These are phyloP conservation scores for Epirrita christyi DNA, from an alignment of 2,888 invertebrate species.

Conservation along the genomic window DNA sequence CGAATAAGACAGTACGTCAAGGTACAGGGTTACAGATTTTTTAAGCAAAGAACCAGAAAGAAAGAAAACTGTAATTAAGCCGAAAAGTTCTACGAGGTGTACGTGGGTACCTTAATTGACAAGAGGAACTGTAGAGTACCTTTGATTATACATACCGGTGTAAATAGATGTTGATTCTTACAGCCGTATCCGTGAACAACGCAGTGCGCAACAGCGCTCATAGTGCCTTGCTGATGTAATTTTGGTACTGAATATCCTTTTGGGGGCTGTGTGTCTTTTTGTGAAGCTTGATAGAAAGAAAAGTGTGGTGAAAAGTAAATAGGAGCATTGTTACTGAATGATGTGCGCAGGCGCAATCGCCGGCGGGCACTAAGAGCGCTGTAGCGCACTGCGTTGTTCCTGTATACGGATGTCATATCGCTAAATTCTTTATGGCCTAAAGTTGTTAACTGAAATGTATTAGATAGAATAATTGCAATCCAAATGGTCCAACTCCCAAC, in stretches of 20 bases:
- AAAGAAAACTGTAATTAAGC: no score
- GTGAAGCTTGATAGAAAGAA: neutral
- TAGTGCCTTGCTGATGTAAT: no score
- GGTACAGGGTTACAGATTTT: no score
- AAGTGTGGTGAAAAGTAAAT: neutral
- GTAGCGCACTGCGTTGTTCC: neutral
- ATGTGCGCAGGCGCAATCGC: no score
- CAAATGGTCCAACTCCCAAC: conserved; percentile 48
- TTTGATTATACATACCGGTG: conserved; percentile 42
- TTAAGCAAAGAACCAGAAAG: no score
- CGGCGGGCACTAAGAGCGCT: neutral
- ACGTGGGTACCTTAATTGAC: no score
- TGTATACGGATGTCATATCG: neutral
- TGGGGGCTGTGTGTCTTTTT: no score
- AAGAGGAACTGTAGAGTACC: conserved; percentile 54
- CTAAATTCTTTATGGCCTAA: conserved; percentile 51
- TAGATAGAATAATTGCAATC: conserved; percentile 39
- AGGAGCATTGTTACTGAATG: neutral
- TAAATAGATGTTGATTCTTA: conserved; percentile 25
- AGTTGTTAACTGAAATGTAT: conserved; percentile 38
- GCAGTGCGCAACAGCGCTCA: neutral
- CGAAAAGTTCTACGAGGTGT: no score
- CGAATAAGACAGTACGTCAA: no score
- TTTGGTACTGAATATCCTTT: no score
- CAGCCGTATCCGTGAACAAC: neutral